Evolutionary conservation across 2,113 vertebrate genomes (phyloP), one percentile per base, ranked within the genome.

Genomic region (Chauna torquata): DNA sequence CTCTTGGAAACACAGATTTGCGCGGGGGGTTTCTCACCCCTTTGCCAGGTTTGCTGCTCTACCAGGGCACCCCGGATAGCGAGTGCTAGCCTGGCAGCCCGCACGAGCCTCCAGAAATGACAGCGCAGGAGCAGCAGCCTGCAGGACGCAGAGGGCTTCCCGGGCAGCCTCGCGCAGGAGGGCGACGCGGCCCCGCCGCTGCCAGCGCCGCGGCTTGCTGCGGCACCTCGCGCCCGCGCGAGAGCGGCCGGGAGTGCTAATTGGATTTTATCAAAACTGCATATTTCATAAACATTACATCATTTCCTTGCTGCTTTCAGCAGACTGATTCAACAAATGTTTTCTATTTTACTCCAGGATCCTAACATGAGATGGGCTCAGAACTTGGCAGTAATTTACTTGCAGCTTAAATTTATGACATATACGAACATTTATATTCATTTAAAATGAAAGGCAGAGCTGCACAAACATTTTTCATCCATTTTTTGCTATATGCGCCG

Each of bases 351-450:
- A 85, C 74, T 82, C 75, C 44, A 44, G 92, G 89, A 96, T 89
- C 92, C 95, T 79, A 95, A 92, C 82, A 92, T 5, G 38, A 97
- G 94, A 96, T 94, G 91, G 96, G 94, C 84, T 95, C 90, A 47
- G 28, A 92, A 84, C 94, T 85, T 98, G 97, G 96, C 97, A 97
- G 96, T 87, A 97, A 96, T 97, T 98, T 93, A 97, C 90, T 93
- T 59, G 76, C 68, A 96, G 92, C 90, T 90, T 96, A 97, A 97
- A 97, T 96, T 98, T 97, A 97, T 96, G 91, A 94, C 94, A 97
- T 69, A 94, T 95, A 94, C n/a, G 90, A 97, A 97, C 93, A 98
- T 97, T 98, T 98, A 97, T 97, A 98, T 96, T 97, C 94, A 97
- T 97, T 97, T 97, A 96, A 95, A 98, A 96, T 91, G 94, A 97